These are phyloP conservation scores for Eupithecia tripunctaria DNA, from an alignment of 2,888 invertebrate genomes.

Conservation along the genomic window DNA sequence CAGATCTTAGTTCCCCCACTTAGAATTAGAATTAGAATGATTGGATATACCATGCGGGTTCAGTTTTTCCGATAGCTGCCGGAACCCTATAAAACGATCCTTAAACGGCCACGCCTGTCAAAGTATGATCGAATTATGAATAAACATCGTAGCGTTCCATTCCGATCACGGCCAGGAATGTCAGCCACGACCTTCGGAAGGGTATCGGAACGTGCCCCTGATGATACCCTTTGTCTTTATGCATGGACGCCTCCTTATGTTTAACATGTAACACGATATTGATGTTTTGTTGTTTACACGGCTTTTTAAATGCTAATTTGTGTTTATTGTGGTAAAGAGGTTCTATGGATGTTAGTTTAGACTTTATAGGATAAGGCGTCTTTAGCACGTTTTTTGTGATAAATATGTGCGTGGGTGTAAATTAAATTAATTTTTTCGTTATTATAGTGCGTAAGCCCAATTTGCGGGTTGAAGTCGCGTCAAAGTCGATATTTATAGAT, in stretches of 20 bases:
- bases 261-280: constrained; percentile 26
- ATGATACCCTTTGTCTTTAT: constrained; percentile 56
- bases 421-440: background rate
- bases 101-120: constrained; percentile 37
- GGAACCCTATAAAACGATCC: constrained; percentile 40
- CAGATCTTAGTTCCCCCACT: no score
- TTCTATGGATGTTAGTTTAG: background rate
- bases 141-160: constrained; percentile 40
- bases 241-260: constrained; percentile 44
- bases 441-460: no score
- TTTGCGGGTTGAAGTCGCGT: no score
- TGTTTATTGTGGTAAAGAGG: background rate
- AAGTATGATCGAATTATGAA: constrained; percentile 47
- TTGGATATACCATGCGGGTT: background rate
- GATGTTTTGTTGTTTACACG: constrained; percentile 16
- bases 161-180: constrained; percentile 53
- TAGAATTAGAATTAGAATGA: no score
- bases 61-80: background rate
- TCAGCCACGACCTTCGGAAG: constrained; percentile 58
- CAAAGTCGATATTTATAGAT: no score
- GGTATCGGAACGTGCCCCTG: constrained; percentile 49
- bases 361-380: background rate
- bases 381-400: background rate
- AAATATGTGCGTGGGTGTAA: background rate
- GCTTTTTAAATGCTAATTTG: constrained; percentile 13